A percentile compares a stretch with the other conserved stretches of the same genome.
phyloP scores from a whole-genome alignment of 2,888 invertebrate genomes.

The Caenorhabditis sp. region DNA sequence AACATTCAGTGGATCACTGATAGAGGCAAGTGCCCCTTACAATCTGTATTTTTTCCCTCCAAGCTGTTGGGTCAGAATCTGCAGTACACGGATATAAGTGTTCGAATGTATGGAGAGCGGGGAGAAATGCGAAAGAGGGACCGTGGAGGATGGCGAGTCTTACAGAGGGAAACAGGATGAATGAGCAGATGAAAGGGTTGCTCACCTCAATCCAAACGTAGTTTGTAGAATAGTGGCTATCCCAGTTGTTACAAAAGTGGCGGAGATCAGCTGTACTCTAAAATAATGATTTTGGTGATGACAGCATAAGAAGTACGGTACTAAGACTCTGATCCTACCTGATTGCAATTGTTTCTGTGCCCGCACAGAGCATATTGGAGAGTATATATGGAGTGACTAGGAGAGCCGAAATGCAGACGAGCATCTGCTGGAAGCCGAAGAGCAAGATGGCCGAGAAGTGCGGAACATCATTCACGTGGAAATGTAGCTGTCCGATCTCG shows the following conservation, averaged over 20 bases:
- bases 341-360: slow-evolving; percentile 68
- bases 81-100: slow-evolving; percentile 50
- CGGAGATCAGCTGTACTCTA: slow-evolving; percentile 75
- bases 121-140: slow-evolving; percentile 82
- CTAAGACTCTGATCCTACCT: slow-evolving; percentile 41
- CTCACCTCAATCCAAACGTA: slow-evolving; percentile 75
- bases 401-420: slow-evolving; percentile 78
- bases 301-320: no score
- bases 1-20: background rate
- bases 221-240: slow-evolving; percentile 77
- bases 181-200: no score
- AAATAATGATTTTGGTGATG: background rate
- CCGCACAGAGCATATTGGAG: slow-evolving; percentile 75
- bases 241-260: slow-evolving; percentile 77
- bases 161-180: slow-evolving; percentile 25
- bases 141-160: slow-evolving; percentile 79
- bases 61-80: slow-evolving; percentile 33
- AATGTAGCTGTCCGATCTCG: slow-evolving; percentile 31
- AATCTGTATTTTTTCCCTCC: slow-evolving; percentile 55
- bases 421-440: slow-evolving; percentile 72
- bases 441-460: slow-evolving; percentile 37
- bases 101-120: slow-evolving; percentile 76
- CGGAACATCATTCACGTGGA: slow-evolving; percentile 60
- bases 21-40: background rate
- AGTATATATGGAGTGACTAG: slow-evolving; percentile 76